Conservation (phyloP, 2,888 invertebrate genomes). For the Leucoptera coffeella region DNA sequence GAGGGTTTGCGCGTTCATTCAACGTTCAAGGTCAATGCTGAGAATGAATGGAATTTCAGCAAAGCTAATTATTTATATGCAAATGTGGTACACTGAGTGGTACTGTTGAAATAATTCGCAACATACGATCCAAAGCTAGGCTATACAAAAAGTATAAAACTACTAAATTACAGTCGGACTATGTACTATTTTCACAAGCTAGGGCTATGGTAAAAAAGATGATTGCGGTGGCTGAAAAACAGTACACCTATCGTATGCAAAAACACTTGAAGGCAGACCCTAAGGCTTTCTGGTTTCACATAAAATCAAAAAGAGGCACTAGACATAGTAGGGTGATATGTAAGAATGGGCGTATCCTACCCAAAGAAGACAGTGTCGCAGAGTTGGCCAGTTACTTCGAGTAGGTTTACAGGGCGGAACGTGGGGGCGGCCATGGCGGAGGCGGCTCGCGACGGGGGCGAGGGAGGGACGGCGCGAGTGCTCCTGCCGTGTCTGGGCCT, state of each 20-base stretch:
- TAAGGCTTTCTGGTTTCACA: conserved; percentile 4
- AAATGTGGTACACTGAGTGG: neutral
- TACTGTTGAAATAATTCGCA: neutral
- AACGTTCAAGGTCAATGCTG: neutral
- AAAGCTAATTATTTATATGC: neutral
- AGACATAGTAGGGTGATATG: neutral
- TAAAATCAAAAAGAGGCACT: conserved; percentile 2
- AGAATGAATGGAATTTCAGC: neutral
- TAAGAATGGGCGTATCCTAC: neutral
- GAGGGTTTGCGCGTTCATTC: neutral
- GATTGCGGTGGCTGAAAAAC: too few relatives aligned
- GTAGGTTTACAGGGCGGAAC: conserved; percentile 2
- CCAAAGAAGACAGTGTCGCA: conserved; percentile 1
- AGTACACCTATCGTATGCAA: too few relatives aligned
- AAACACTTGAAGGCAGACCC: too few relatives aligned
- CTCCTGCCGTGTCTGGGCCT: neutral
- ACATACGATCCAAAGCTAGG: too few relatives aligned
- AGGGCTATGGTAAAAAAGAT: too few relatives aligned
- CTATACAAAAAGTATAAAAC: too few relatives aligned
- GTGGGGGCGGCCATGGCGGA: neutral
- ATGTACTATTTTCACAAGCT: too few relatives aligned
- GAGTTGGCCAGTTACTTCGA: conserved; percentile 5
- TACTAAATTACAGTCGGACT: too few relatives aligned
- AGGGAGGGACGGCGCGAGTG: neutral
- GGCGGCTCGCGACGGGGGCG: neutral